Conservation (phyloP, 2,113 vertebrate species). For the Puma concolor region DNA sequence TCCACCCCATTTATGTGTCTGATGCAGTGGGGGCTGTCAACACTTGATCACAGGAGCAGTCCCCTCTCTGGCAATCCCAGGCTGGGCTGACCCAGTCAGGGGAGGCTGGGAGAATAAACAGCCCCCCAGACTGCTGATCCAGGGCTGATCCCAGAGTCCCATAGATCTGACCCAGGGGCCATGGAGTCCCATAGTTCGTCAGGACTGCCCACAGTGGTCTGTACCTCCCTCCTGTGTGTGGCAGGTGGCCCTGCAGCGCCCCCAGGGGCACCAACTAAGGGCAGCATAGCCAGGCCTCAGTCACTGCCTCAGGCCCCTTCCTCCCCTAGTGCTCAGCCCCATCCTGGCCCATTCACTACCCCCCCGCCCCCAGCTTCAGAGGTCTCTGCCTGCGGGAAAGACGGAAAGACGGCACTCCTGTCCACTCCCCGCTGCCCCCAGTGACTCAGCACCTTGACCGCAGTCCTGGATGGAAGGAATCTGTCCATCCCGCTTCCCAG, state of each 20-base stretch:
- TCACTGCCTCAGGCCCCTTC: background rate
- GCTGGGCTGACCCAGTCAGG: background rate
- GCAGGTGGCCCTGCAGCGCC: background rate
- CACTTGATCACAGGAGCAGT: background rate
- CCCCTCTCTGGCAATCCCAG: background rate
- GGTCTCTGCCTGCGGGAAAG: background rate
- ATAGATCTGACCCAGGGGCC: background rate
- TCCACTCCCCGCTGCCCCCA: constrained; percentile 40
- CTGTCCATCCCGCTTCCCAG: background rate
- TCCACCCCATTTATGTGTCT: background rate
- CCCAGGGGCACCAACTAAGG: background rate
- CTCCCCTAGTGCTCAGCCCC: background rate
- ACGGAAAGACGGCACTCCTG: background rate
- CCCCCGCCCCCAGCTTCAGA: background rate
- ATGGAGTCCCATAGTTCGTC: background rate
- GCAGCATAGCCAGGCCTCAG: background rate
- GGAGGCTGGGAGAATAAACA: background rate
- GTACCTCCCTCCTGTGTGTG: background rate
- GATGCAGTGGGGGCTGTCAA: background rate
- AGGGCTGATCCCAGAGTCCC: background rate
- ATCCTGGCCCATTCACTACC: background rate
- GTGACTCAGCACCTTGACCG: constrained; percentile 78
- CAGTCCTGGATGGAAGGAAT: background rate
- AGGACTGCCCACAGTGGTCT: background rate
- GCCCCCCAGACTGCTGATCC: background rate